Conservation (phyloP, 1,140 invertebrate genomes). For the Tyrophagus putrescentiae region DNA sequence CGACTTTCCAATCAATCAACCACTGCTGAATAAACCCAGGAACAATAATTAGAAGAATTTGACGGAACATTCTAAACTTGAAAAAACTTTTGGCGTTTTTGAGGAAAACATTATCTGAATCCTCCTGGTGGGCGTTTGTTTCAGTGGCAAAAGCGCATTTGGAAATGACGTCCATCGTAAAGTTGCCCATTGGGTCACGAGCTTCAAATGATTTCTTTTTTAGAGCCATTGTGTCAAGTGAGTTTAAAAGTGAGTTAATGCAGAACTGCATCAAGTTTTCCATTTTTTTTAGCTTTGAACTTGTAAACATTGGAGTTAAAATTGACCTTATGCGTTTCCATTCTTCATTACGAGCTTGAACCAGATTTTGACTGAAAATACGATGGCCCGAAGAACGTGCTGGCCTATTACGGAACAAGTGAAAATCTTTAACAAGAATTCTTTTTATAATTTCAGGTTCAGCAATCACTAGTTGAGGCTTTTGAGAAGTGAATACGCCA, state of each 20-base stretch:
- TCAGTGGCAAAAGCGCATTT: conserved; percentile 40
- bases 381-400: not conserved
- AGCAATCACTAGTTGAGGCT: conserved; percentile 16
- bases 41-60: not conserved
- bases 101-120: conserved; percentile 34
- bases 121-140: conserved; percentile 38
- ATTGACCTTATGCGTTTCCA: conserved; percentile 42
- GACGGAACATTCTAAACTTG: conserved; percentile 1
- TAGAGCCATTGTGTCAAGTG: not conserved
- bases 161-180: conserved; percentile 43
- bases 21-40: not conserved
- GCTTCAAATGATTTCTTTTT: not conserved
- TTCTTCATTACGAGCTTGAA: conserved; percentile 30
- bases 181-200: conserved; percentile 13
- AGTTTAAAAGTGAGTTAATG: not conserved
- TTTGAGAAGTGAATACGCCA: no score
- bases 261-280: conserved; percentile 28
- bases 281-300: conserved; percentile 43
- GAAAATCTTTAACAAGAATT: conserved; percentile 22
- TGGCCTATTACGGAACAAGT: conserved; percentile 17
- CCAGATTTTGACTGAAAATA: not conserved
- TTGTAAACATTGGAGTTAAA: conserved; percentile 42
- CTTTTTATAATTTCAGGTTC: conserved; percentile 21
- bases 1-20: not conserved
- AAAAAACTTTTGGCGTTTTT: conserved; percentile 28